Base-by-base conservation (phyloP, 1,140 invertebrate genomes). In the Ditylenchus dipsaci region DNA sequence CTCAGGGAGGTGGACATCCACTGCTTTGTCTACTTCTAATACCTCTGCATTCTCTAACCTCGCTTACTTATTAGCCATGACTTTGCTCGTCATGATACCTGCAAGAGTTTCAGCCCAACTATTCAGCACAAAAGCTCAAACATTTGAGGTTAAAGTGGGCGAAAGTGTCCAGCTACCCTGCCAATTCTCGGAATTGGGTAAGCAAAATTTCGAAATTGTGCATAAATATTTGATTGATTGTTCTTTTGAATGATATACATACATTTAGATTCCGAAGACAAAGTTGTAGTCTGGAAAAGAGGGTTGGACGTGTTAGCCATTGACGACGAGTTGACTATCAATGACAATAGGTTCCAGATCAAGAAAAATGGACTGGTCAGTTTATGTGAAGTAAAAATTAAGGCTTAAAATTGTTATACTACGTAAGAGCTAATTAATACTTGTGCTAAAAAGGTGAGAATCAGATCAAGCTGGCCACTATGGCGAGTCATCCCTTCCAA, bases 241-340 rank as follows among this genome's bases (percentile, higher is more conserved):
- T 5, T 13, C 13, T 56, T 56, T 23, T 23, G 29, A 3, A 56
- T 5, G 13, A 29, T 5, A 23, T 13, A 56, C 21, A 7, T 61
- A 30, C 3, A 61, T 61, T 61, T 61, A 67, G 66, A 67, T 64
- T 1, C 57, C 5, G 66, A 67, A 45, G 21, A 67, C 33, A 64
- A 43, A 19, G 66, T 45, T 70, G 66, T 67, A 17, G 56, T 67
- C 7, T 67, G 66, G 66, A 67, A 67, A 21, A 43, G 66, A 26
- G 66, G 62, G 19, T 19, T 21, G 26, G 66, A 67, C 23, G 27
- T 67, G 17, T 49, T 67, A 21, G 11, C 62, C 33, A 62, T 67
- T 29, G 66, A 67, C 30, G 66, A 67, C 11, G 66, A 67, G 17
- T 9, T 38, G 11, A 38, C 29, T 19, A 64, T 67, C 23, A 27